Evolutionary conservation across 2,113 vertebrate species (phyloP).

Genomic region (Chinchilla lanigera): DNA sequence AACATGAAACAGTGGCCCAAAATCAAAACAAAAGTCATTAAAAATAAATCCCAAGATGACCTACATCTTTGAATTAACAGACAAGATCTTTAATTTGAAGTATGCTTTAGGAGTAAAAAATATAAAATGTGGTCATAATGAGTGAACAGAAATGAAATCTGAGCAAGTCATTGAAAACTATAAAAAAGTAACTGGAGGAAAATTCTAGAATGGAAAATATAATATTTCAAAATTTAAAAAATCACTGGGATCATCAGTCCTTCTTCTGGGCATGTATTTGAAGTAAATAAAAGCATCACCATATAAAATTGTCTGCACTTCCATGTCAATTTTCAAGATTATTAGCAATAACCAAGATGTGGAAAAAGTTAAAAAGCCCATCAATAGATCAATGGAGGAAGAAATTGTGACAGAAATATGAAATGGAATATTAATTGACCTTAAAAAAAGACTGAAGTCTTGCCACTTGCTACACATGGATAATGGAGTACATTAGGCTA

Average conservation of each 20-base stretch:
- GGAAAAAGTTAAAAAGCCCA: background rate
- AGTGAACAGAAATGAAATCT: background rate
- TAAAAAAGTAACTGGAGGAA: background rate
- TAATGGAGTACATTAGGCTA: background rate
- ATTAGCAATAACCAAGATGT: background rate
- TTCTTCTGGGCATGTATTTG: background rate
- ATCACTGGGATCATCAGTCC: background rate
- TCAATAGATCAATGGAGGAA: background rate
- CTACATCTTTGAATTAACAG: background rate
- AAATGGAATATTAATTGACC: background rate
- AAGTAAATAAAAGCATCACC: background rate
- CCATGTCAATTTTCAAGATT: background rate
- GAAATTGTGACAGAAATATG: background rate
- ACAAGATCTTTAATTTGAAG: background rate
- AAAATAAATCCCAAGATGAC: background rate
- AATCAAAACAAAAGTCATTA: background rate
- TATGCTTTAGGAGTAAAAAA: background rate
- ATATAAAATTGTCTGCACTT: background rate
- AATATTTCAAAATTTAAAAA: background rate
- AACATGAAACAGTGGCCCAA: background rate
- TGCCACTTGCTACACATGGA: background rate
- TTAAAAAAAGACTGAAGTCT: background rate
- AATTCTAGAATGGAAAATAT: background rate
- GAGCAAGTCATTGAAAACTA: background rate
- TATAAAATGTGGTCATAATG: background rate